A percentile compares a stretch with the other conserved stretches of the same genome.
Evolutionary conservation across 2,888 invertebrate genomes (phyloP).

Genomic region (Neelides folsomi): DNA sequence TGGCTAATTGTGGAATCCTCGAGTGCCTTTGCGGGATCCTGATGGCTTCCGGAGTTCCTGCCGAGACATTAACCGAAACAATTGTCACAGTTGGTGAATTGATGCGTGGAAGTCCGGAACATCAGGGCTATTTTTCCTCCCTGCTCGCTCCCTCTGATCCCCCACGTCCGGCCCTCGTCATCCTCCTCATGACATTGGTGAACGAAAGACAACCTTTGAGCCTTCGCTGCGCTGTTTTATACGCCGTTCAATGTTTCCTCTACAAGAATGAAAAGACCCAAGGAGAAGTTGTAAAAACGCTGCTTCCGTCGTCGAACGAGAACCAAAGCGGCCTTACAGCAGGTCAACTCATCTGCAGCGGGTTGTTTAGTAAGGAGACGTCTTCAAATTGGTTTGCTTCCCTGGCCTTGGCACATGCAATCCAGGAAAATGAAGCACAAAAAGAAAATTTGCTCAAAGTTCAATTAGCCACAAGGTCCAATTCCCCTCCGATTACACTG

Average conservation of each 20-base stretch:
- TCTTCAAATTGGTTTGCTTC: slow-evolving; percentile 92
- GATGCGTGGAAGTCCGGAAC: slow-evolving; percentile 73
- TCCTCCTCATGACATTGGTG: slow-evolving; percentile 94
- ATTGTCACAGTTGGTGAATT: slow-evolving; percentile 91
- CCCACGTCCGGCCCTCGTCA: slow-evolving; percentile 84
- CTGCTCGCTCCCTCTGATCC: slow-evolving; percentile 87
- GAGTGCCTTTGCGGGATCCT: slow-evolving; percentile 73
- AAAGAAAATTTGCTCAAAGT: slow-evolving; percentile 86
- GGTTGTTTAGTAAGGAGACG: slow-evolving; percentile 73
- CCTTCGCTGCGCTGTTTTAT: slow-evolving; percentile 83
- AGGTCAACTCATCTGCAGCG: slow-evolving; percentile 85
- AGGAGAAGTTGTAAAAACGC: slow-evolving; percentile 73
- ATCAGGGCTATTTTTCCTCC: slow-evolving; percentile 79
- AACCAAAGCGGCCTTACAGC: slow-evolving; percentile 37
- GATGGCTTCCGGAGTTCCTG: slow-evolving; percentile 92
- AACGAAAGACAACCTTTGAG: slow-evolving; percentile 91
- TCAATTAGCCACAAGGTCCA: slow-evolving; percentile 68
- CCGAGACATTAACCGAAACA: slow-evolving; percentile 88
- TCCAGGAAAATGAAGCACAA: slow-evolving; percentile 68
- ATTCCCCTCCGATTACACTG: slow-evolving; percentile 72
- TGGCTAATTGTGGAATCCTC: slow-evolving; percentile 70
- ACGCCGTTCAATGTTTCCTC: slow-evolving; percentile 92
- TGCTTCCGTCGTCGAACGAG: slow-evolving; percentile 50
- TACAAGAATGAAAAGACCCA: slow-evolving; percentile 85
- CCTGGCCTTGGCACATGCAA: slow-evolving; percentile 74